Evolutionary conservation across 2,888 invertebrate species (phyloP).

Genomic region (Emesis furor): DNA sequence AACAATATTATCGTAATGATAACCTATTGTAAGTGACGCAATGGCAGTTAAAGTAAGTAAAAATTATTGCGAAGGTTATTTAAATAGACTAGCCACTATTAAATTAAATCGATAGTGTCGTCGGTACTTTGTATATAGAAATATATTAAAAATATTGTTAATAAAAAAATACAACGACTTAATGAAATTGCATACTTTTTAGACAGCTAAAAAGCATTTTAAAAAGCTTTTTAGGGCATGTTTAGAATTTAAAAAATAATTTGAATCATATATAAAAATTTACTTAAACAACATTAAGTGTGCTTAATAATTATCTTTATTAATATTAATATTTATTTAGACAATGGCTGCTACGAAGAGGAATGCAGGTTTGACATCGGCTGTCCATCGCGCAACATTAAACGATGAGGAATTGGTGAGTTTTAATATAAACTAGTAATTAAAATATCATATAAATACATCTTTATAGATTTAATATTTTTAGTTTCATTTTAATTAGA

Average conservation of each 20-base stretch:
- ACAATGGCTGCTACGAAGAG: slow-evolving; percentile 99
- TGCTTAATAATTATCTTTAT: neutral
- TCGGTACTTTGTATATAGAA: no score
- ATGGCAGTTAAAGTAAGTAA: no score
- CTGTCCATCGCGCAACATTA: slow-evolving; percentile 98
- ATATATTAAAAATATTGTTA: neutral
- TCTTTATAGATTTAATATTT: no score
- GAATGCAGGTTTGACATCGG: slow-evolving; percentile 99
- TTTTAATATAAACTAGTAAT: neutral
- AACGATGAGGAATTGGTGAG: slow-evolving; percentile 99
- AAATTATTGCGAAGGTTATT: no score
- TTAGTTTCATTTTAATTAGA: no score
- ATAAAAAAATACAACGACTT: neutral
- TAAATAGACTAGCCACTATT: no score
- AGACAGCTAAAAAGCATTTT: slow-evolving; percentile 1
- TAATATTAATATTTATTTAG: slow-evolving; percentile 89
- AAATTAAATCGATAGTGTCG: no score
- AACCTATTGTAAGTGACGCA: no score
- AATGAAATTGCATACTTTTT: slow-evolving; percentile 16
- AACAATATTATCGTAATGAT: no score
- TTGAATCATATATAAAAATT: neutral
- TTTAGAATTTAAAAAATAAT: slow-evolving; percentile 61
- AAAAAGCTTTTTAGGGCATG: slow-evolving; percentile 79
- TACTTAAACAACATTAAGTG: neutral
- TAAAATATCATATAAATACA: no score